Base-by-base conservation (phyloP, 2,797 vertebrate species). In the Remorina albescens region DNA sequence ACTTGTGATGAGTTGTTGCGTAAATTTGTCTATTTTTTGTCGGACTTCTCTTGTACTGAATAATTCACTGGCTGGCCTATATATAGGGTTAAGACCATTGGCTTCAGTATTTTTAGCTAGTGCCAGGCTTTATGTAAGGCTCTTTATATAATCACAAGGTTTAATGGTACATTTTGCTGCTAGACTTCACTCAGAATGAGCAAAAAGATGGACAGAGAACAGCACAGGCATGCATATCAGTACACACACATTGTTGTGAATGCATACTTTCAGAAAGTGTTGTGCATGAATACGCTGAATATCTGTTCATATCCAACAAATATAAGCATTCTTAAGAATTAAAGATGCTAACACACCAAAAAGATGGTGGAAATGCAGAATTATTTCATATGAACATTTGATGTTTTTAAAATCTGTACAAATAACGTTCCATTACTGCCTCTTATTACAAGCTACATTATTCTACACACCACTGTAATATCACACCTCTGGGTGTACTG, bases 71-170 rank as follows among this genome's bases (percentile, higher is more conserved):
- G 66, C 25, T 78, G 70, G 37, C 41, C 83, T 89, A 82, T 86
- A 89, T 87, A 88, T 91, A 85, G 82, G 71, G 67, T 76, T 67
- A 80, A 80, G 75, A 78, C 53, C 53, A 32, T 58, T 76, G 83
- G 71, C 74, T 51, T 73, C 72, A 71, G 81, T 92, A 92, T 92
- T 93, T 91, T 91, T 93, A 92, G 82, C 72, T 13, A 41, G 64
- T 61, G 76, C 50, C 71, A 46, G 73, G 77, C 50, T 89, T 94
- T 94, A 93, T 86, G 83, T 93, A 93, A 94, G 83, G 73, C 67
- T 74, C 68, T 90, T 93, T 92, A 92, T 88, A 66, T 92, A 92
- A 94, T 85, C 86, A 73, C 60, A 79, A 67, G 61, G 80, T 88
- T 91, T 86, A 86, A 83, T 86, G 82, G 82, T 46, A 65, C 70